A percentile compares a stretch with the other conserved stretches of the same genome.
phyloP scores from a whole-genome alignment of 1,140 invertebrate species.

The Harlomillsia oculata region DNA sequence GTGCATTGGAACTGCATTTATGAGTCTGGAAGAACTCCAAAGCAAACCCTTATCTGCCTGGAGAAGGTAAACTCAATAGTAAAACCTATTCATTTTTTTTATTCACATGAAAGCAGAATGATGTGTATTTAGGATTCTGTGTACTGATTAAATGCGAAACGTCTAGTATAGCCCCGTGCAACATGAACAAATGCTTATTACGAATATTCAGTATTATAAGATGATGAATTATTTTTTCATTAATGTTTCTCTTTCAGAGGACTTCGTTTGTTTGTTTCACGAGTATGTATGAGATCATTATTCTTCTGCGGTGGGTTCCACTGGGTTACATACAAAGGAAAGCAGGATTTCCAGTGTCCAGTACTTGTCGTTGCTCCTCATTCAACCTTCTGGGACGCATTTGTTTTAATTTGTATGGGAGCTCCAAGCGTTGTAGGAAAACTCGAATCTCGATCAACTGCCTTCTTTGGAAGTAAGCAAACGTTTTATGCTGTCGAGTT shows the following conservation, averaged over 20 bases:
- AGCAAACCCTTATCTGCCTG: slow-evolving; percentile 64
- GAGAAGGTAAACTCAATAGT: slow-evolving; percentile 69
- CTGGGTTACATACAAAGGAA: slow-evolving; percentile 57
- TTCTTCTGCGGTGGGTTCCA: slow-evolving; percentile 73
- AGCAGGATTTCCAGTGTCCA: slow-evolving; percentile 61
- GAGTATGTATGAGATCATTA: slow-evolving; percentile 58
- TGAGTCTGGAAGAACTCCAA: slow-evolving; percentile 63
- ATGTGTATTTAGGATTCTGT: too few species aligned
- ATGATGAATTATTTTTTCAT: not conserved
- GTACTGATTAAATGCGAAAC: too few species aligned
- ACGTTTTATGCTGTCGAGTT: not conserved
- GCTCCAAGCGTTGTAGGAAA: slow-evolving; percentile 81
- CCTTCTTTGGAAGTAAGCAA: slow-evolving; percentile 79
- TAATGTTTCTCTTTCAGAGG: slow-evolving; percentile 39
- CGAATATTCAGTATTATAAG: not conserved
- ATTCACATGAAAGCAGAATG: too few species aligned
- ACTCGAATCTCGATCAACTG: slow-evolving; percentile 62
- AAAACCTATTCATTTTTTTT: too few species aligned
- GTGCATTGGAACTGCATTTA: slow-evolving; percentile 62
- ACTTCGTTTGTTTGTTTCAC: slow-evolving; percentile 49
- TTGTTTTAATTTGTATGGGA: slow-evolving; percentile 66
- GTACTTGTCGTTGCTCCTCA: slow-evolving; percentile 81
- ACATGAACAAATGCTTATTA: too few species aligned
- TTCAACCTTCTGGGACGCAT: slow-evolving; percentile 80
- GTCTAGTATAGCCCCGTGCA: too few species aligned